These are phyloP conservation scores for Meloidogyne floridensis DNA, from an alignment of 1,140 invertebrate genomes.

Conservation along the genomic window DNA sequence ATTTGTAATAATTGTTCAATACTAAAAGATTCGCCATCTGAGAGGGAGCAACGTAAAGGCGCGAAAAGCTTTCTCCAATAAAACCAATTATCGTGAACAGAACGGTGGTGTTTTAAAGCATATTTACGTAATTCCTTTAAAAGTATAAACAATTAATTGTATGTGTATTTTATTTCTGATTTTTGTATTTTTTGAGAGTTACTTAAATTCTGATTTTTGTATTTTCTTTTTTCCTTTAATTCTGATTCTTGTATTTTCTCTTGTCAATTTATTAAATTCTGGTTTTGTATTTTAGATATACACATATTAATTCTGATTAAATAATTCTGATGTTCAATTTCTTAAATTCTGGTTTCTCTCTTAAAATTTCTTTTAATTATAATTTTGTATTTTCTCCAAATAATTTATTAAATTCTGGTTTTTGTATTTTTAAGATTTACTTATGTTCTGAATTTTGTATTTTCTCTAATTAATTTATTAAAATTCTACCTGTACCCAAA, in stretches of 20 bases:
- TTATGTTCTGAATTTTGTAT: neutral
- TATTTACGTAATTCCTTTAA: conserved; percentile 41
- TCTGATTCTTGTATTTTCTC: neutral
- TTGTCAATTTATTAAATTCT: no score
- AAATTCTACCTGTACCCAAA: conserved; percentile 9
- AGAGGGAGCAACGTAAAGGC: conserved; percentile 31
- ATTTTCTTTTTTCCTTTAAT: neutral
- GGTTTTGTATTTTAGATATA: no score
- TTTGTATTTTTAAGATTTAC: neutral
- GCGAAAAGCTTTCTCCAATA: conserved; percentile 49
- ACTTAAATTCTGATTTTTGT: neutral
- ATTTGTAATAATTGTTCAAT: conserved; percentile 44
- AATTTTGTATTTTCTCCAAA: no score
- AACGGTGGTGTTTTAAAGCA: conserved; percentile 29
- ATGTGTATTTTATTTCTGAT: conserved; percentile 6
- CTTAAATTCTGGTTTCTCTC: no score
- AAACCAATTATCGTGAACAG: conserved; percentile 47
- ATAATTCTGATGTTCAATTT: no score
- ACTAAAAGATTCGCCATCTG: conserved; percentile 36
- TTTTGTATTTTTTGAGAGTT: neutral
- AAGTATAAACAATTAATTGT: neutral
- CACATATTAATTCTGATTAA: no score
- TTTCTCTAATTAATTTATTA: no score
- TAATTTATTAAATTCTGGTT: no score
- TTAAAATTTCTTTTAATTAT: no score